These are phyloP conservation scores for Turritopsis dohrnii DNA, from an alignment of 30 jellyfish, hydroid and myxozoan genomes.

Conservation along the genomic window DNA sequence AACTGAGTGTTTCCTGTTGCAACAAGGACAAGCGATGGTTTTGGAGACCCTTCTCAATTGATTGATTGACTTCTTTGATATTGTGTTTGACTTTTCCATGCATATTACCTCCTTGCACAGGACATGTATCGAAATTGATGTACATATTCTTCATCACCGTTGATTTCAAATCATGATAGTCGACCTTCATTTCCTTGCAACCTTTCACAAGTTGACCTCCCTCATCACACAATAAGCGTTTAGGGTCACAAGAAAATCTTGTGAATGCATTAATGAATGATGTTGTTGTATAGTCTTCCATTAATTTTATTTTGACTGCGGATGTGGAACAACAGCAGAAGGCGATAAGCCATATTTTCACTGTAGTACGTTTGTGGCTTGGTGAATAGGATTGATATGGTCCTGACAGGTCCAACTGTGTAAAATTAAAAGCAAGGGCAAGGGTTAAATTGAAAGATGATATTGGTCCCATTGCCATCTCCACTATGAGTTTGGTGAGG, in stretches of 20 bases:
- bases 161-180: background rate
- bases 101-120: background rate
- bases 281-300: conserved; percentile 16
- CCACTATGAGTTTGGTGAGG: conserved; percentile 3
- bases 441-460: background rate
- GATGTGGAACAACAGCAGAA: conserved; percentile 10
- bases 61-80: background rate
- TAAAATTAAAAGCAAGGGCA: background rate
- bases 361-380: conserved; percentile 19
- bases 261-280: conserved; percentile 10
- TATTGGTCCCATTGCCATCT: conserved; percentile 23
- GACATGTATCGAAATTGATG: background rate
- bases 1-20: background rate
- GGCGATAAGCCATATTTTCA: background rate
- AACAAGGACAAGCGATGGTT: background rate
- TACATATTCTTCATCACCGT: background rate
- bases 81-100: background rate
- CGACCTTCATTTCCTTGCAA: background rate
- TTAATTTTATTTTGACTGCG: conserved; percentile 17
- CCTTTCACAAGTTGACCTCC: background rate
- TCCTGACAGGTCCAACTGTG: conserved; percentile 24
- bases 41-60: background rate
- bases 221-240: background rate
- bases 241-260: background rate
- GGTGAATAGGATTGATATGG: conserved; percentile 23